These are phyloP conservation scores for Labeo calbasu DNA, from an alignment of 2,797 vertebrate genomes.

Conservation along the genomic window DNA sequence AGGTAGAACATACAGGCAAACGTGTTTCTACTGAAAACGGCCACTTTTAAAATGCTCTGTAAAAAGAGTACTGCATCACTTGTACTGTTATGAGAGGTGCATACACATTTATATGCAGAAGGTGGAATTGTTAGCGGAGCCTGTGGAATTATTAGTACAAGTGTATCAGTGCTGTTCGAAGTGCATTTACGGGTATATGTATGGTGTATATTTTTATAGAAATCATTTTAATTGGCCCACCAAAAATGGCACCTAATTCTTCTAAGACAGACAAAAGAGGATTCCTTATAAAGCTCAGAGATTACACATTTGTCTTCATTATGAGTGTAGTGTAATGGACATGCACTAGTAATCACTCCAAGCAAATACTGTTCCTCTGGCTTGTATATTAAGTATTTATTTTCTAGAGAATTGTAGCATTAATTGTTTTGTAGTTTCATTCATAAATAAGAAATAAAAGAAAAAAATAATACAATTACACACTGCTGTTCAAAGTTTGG, in stretches of 20 bases:
- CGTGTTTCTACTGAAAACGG: not conserved
- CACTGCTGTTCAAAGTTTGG: too few relatives aligned
- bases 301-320: slow-evolving; percentile 55
- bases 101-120: not conserved
- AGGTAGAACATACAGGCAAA: slow-evolving; percentile 6
- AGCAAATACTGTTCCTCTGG: not conserved
- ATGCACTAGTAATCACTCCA: not conserved
- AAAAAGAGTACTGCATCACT: slow-evolving; percentile 10
- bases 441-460: not conserved
- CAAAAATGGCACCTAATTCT: slow-evolving; percentile 50
- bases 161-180: slow-evolving; percentile 3
- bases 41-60: not conserved
- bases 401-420: not conserved
- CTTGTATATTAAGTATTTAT: not conserved
- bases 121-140: not conserved
- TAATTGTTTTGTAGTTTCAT: not conserved
- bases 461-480: not conserved
- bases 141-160: slow-evolving; percentile 15
- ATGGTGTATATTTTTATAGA: slow-evolving; percentile 23
- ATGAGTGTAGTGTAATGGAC: slow-evolving; percentile 24
- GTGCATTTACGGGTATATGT: not conserved
- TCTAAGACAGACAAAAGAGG: slow-evolving; percentile 48
- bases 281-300: slow-evolving; percentile 61
- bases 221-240: slow-evolving; percentile 69
- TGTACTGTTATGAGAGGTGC: not conserved